Evolutionary conservation across 2,113 vertebrate genomes (phyloP).

Genomic region (Oreochromis niloticus): DNA sequence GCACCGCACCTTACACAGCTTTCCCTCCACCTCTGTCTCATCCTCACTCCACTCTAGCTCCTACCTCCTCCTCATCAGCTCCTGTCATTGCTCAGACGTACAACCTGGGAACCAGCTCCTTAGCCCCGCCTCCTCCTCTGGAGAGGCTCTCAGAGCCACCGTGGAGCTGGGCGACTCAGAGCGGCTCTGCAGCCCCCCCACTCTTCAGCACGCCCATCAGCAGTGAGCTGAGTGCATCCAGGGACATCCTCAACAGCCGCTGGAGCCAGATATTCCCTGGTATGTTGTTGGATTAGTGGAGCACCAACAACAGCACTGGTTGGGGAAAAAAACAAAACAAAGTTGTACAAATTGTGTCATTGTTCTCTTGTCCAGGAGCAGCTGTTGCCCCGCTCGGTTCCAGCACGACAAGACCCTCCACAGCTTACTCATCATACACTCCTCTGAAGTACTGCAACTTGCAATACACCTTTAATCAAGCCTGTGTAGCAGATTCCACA

Average conservation of each 20-base stretch:
- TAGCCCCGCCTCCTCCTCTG: not conserved
- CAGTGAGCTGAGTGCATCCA: conserved; percentile 51
- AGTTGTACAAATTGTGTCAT: not conserved
- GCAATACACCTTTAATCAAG: not conserved
- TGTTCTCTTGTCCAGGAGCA: conserved; percentile 32
- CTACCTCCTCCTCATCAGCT: not conserved
- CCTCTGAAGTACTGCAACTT: conserved; percentile 47
- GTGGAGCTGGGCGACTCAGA: conserved; percentile 60
- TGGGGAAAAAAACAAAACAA: rapidly evolving
- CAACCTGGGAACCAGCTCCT: not conserved
- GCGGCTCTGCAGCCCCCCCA: not conserved
- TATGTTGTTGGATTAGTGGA: conserved; percentile 31
- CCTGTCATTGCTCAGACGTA: not conserved
- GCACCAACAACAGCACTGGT: not conserved
- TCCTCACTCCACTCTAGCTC: not conserved
- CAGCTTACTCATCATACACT: conserved; percentile 33
- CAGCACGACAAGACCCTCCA: conserved; percentile 11
- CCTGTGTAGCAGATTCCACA: not conserved
- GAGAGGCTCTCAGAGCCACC: not conserved
- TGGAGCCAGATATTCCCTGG: conserved; percentile 84
- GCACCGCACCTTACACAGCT: not conserved
- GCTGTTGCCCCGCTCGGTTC: conserved; percentile 9
- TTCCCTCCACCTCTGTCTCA: conserved; percentile 19
- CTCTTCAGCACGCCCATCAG: conserved; percentile 15
- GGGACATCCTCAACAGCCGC: conserved; percentile 70